Evolutionary conservation across 1,140 invertebrate species (phyloP), one percentile per base, ranked within the genome.

Genomic region (Archivesica marissinica): DNA sequence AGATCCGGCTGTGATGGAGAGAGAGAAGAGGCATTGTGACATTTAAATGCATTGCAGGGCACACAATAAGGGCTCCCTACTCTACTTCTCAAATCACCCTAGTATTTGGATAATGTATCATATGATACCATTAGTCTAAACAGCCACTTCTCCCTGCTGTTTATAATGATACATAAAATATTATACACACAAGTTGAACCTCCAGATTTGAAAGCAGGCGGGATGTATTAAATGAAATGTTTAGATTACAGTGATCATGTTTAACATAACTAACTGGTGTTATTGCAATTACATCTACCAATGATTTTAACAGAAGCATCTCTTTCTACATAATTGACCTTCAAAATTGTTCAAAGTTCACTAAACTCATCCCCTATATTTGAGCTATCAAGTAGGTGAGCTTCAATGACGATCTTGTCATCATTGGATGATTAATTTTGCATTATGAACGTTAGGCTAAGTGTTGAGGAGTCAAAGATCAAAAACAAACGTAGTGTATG

Each of bases 391-490:
- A 52, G n/a, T n/a, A n/a, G n/a, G n/a, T n/a, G n/a, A n/a, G n/a
- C n/a, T n/a, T n/a, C n/a, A 64, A 64, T 64, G 15, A 25, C 33
- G 33, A 64, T 35, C 23, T 3, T 30, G 13, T 6, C 59, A 64
- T 64, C 23, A 64, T 35, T 64, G 13, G 38, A 13, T 35, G 59
- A 64, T 64, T 64, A 28, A 64, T 25, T 35, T 17, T 28, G 28
- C 3, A 15, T 64, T 17, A 64, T 35, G 20, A 64, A 25, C 59
- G n/a, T 17, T 17, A 17, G 3, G 33, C n/a, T 64, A 64, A 64
- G 59, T 64, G 59, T 64, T 64, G 6, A 13, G n/a, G n/a, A 64
- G 25, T 64, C 59, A 64, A 15, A 64, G 30, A 64, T 64, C 59
- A 64, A 64, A n/a, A 64, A 64, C 28, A 64, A 25, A 64, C 1